These are phyloP conservation scores for Bicyclus anynana DNA, from an alignment of 1,140 invertebrate species.

Conservation along the genomic window DNA sequence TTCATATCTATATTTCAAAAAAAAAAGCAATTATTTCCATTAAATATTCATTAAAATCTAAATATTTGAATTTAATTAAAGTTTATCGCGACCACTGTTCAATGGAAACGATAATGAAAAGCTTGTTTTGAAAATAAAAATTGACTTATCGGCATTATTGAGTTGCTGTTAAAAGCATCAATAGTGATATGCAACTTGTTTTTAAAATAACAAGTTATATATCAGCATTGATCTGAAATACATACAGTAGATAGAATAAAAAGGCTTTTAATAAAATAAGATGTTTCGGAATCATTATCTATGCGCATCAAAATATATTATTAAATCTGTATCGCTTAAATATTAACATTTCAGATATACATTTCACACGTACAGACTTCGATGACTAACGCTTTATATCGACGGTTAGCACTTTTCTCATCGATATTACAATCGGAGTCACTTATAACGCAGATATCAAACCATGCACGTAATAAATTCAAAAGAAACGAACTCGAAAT, in stretches of 20 bases:
- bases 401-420: slow-evolving; percentile 46
- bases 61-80: too few relatives aligned
- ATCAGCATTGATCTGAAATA: not conserved
- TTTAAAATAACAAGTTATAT: not conserved
- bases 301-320: slow-evolving; percentile 38
- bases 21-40: too few relatives aligned
- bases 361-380: slow-evolving; percentile 43
- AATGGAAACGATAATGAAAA: too few relatives aligned
- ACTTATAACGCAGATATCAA: slow-evolving; percentile 38
- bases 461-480: slow-evolving; percentile 54
- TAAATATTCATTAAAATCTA: too few relatives aligned
- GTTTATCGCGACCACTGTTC: too few relatives aligned
- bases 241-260: not conserved
- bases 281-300: slow-evolving; percentile 36
- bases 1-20: too few relatives aligned
- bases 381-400: slow-evolving; percentile 61
- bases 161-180: too few relatives aligned
- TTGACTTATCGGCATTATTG: too few relatives aligned
- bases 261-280: slow-evolving; percentile 33
- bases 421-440: slow-evolving; percentile 56
- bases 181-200: too few relatives aligned
- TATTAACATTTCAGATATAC: slow-evolving; percentile 37
- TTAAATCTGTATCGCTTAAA: slow-evolving; percentile 32
- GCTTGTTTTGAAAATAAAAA: too few relatives aligned
- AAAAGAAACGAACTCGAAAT: slow-evolving; percentile 64